Evolutionary conservation across 1,140 invertebrate species (phyloP), one percentile per base, ranked within the genome.

Genomic region (Laodelphax striatellus): DNA sequence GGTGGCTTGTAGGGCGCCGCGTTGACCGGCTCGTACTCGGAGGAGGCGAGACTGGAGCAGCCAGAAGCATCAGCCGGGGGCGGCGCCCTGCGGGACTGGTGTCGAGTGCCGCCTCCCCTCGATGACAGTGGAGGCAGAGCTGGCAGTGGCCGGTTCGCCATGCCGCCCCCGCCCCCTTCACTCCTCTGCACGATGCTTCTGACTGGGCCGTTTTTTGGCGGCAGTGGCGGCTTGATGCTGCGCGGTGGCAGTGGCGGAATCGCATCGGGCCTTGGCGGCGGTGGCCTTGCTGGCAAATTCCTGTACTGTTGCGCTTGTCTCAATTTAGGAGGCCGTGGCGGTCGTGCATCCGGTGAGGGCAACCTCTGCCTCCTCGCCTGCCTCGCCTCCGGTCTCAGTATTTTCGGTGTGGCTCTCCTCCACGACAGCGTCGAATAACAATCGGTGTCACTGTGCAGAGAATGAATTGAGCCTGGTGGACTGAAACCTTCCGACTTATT

Each of bases 151-250:
- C 57, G 58, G 16, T 42, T 38, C 5, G 56, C 42, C 44, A 24
- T 41, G 2, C 24, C 24, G 24, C 24, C 24, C 24, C 24, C 24
- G 24, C 24, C 24, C 43, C n/a, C n/a, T n/a, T 60, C 11, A 58
- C 55, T 55, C 57, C 52, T 38, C 53, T 60, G 59, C 57, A 61
- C 65, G 57, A 62, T 65, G 52, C 60, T 66, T 61, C 66, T 66
- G 71, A 74, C 73, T 72, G 72, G 70, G 63, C 67, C 63, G 42
- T 64, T 84, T 83, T 84, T 85, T 82, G 78, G 71, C 63, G 76
- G 71, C 59, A 76, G 64, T 55, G 73, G 71, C 42, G 77, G 75
- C 61, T 72, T 73, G 19, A 52, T 46, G 28, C 22, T 63, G 58
- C 66, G 56, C 14, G 67, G 67, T 19, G 67, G 61, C 54, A 72